Base-by-base conservation (phyloP, 1,140 invertebrate species). In the Proctacanthus coquilletti region DNA sequence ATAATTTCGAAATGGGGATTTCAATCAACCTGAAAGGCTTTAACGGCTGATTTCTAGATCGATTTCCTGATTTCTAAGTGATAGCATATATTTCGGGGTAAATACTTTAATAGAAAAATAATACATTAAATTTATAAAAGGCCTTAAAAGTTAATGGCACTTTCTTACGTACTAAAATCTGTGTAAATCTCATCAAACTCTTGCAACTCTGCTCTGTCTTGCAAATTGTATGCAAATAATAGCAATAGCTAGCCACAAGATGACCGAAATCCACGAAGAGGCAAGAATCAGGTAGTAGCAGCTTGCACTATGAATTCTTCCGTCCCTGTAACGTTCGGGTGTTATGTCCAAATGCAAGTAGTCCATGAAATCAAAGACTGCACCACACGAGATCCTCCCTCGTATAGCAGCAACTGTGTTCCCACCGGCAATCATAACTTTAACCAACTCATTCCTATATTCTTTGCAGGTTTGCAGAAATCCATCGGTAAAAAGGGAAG, bases 341-440 rank as follows among this genome's bases (percentile, higher is more conserved):
- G 61, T 62, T 0, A 64, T 48, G 39, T 77, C 69, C 5, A 70
- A 67, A 29, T 76, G 70, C 25, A 80, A 47, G 45, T 77, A 81
- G 50, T 82, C 78, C 74, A 82, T 75, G 45, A 74, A 80, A 56
- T 82, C 78, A 29, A 72, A 71, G 30, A 80, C 68, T 0, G 76
- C 69, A 21, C 66, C 66, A 48, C 78, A 82, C 2, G 62, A 57
- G 1, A 82, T 49, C 17, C 77, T 66, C 9, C 70, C 68, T 43
- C 73, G 68, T 40, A 82, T 73, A 11, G 68, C 69, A 2, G 64
- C 63, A 2, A 69, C 70, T 41, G 72, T 65, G 27, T 70, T 65
- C 15, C 71, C 72, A 25, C 63, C 59, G 0, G 69, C 69, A 41
- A 62, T 61, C 1, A 70, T 49, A 42, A 68, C 59, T 69, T 63